Conservation (phyloP, 2,797 vertebrate species). For the Rhinichthys osculus region DNA sequence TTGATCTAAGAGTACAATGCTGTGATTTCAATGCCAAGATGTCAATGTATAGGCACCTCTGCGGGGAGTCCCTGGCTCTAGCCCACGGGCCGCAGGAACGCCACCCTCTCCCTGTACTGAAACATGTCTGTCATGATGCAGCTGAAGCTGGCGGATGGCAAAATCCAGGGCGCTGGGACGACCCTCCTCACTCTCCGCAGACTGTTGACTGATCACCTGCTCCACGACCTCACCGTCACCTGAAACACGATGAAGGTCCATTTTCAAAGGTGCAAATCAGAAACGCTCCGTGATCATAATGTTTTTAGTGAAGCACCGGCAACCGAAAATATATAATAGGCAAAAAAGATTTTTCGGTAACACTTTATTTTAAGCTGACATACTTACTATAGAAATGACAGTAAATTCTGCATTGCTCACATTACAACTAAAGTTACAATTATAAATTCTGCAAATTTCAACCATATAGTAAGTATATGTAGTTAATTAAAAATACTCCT, state of each 20-base stretch:
- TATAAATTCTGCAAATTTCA: too few relatives aligned
- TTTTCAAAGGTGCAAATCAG: background rate
- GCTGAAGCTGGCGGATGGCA: constrained; percentile 88
- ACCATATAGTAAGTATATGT: background rate
- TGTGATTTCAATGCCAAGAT: background rate
- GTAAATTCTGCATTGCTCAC: background rate
- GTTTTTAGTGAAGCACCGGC: background rate
- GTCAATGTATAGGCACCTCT: constrained; percentile 80
- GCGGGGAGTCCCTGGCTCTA: constrained; percentile 81
- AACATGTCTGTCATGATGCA: constrained; percentile 83
- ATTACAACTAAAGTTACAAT: background rate
- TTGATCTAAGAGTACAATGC: background rate
- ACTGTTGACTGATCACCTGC: constrained; percentile 96
- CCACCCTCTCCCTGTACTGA: constrained; percentile 65
- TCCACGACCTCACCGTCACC: constrained; percentile 98
- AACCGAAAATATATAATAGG: background rate
- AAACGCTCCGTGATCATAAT: background rate
- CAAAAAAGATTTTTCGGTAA: rapidly evolving
- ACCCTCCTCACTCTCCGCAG: constrained; percentile 84
- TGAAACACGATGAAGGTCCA: constrained; percentile 55
- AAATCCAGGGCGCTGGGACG: constrained; percentile 86
- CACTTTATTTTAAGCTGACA: background rate
- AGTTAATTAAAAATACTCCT: background rate
- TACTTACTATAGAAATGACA: background rate
- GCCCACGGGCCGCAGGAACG: constrained; percentile 60